A percentile compares a stretch with the other conserved stretches of the same genome.
Conservation (phyloP, 2,113 vertebrate genomes). For the Tychaedon coryphoeus region DNA sequence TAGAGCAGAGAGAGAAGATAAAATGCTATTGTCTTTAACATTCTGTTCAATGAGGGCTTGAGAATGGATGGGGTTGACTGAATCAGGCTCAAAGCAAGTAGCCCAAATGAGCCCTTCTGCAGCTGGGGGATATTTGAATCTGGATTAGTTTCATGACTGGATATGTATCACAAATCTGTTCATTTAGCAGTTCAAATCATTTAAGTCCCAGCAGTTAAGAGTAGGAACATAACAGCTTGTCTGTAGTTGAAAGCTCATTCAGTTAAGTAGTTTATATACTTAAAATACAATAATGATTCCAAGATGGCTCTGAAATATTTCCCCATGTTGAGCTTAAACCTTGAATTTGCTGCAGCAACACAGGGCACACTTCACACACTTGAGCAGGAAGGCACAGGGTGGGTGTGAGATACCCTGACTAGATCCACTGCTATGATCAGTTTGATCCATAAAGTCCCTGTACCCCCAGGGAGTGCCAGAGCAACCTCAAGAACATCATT, state of each 20-base stretch:
- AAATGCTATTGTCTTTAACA: background rate
- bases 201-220: background rate
- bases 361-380: background rate
- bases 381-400: background rate
- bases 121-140: background rate
- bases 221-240: background rate
- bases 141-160: background rate
- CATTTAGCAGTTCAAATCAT: background rate
- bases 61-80: background rate
- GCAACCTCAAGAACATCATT: background rate
- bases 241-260: background rate
- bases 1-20: background rate
- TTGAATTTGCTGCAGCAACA: background rate
- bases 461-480: background rate
- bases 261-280: background rate
- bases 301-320: background rate
- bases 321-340: background rate
- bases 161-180: background rate
- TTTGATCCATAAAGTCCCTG: background rate
- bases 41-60: background rate
- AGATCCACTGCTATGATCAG: background rate
- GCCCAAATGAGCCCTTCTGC: background rate
- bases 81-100: background rate
- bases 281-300: background rate
- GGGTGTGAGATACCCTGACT: fast-evolving